These are phyloP conservation scores for Lepus oiostolus DNA, from an alignment of 2,797 vertebrate genomes.

Conservation along the genomic window DNA sequence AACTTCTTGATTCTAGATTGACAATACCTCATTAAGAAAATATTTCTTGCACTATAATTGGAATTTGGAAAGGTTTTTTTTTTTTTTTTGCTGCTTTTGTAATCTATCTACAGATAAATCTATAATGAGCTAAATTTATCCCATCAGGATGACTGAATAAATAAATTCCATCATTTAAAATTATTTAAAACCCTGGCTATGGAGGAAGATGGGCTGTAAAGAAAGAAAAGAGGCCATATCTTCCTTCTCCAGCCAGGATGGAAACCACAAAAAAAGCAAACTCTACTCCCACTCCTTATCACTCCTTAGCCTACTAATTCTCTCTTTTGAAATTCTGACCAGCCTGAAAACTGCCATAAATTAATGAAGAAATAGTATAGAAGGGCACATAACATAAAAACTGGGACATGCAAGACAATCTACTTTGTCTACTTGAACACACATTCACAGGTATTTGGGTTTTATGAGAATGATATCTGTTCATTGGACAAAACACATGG, in stretches of 20 bases:
- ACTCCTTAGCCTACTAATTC: background rate
- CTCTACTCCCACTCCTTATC: no score
- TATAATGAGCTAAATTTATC: background rate
- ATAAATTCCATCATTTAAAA: background rate
- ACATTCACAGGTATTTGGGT: background rate
- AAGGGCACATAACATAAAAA: background rate
- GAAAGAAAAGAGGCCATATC: background rate
- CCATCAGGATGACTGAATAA: background rate
- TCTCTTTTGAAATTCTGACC: background rate
- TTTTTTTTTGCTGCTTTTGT: background rate
- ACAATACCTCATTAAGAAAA: background rate
- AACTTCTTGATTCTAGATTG: constrained; percentile 12
- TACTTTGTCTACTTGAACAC: background rate
- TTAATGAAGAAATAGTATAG: background rate
- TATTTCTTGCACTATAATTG: background rate
- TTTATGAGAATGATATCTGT: background rate
- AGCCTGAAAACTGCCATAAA: background rate
- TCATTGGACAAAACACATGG: background rate
- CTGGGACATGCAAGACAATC: background rate
- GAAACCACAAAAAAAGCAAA: background rate
- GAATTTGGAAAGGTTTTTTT: background rate
- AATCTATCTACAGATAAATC: background rate
- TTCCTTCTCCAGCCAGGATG: background rate
- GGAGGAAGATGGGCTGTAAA: background rate
- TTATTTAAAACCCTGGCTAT: background rate